Base-by-base conservation (phyloP, 2,888 invertebrate species). In the Cartodere bifasciata region DNA sequence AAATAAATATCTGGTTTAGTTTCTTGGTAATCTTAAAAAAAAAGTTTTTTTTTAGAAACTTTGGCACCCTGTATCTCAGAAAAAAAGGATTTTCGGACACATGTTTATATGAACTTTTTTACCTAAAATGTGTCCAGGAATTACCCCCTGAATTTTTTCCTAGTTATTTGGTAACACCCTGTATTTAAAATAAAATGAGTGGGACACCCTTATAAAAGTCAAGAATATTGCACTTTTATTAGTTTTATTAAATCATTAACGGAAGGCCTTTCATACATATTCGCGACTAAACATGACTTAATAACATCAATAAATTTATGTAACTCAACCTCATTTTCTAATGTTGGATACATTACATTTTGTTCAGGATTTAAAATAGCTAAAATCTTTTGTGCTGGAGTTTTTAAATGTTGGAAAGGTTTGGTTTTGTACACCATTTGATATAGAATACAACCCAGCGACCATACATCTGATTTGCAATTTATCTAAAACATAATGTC, bases 391-490 rank as follows among this genome's bases (percentile, higher is more conserved):
- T 35, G 22, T 41, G 37, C 45, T 4, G 46, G 22, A 12, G 39
- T 36, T 4, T 29, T 42, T 9, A 90, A 74, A 56, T 88, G 79
- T 22, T 84, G 79, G 61, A 94, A 97, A 1, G 97, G 97, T 2
- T 92, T 88, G 46, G 70, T 70, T 1, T 85, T 83, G 58, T 91
- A 95, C 22, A 91, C 74, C 60, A 97, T 67, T 56, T 85, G 76
- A 64, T 94, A 97, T 38, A 97, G 67, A 50, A 97, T 97, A 56
- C 94, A 95, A 13, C 97, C 97, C 42, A 97, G 65, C 0, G 94
- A 92, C 97, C 97, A 97, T 29, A 97, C 88, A 60, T 97, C 95
- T 23, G 92, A 86, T 52, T 86, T 90, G 42, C 76, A 83, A 39
- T 83, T 82, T 43, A 92, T 81, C 87, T 90, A 47, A 23, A 55